phyloP scores from a whole-genome alignment of 2,888 invertebrate genomes.

The Apodemia mormo region DNA sequence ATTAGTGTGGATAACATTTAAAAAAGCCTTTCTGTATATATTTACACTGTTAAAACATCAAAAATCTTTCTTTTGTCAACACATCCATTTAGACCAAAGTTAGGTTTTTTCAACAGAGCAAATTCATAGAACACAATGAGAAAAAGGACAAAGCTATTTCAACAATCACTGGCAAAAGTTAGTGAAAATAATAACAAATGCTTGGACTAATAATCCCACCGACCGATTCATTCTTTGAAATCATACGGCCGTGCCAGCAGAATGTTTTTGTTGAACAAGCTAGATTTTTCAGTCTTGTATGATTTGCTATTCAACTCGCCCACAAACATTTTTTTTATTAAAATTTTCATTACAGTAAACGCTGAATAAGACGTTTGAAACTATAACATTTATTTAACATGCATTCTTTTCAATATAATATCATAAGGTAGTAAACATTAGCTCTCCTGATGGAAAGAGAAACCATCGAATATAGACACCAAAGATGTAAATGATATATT shows the following conservation, averaged over 20 bases:
- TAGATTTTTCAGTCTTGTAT: neutral
- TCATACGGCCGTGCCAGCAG: constrained; percentile 25
- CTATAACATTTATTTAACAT: no score
- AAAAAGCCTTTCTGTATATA: neutral
- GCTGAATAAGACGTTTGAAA: neutral
- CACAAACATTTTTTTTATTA: neutral
- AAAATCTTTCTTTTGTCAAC: neutral
- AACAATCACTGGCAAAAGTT: constrained; percentile 45
- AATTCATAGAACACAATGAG: constrained; percentile 34
- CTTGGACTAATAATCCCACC: constrained; percentile 49
- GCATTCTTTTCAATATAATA: no score
- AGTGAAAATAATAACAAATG: constrained; percentile 52
- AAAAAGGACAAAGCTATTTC: constrained; percentile 36
- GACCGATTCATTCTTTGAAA: constrained; percentile 31
- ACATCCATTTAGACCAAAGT: neutral
- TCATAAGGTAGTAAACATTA: no score
- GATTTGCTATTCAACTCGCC: constrained; percentile 8
- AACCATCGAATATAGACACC: no score
- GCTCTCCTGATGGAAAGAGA: no score
- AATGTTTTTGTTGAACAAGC: constrained; percentile 14
- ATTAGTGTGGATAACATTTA: neutral
- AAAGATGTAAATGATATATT: no score
- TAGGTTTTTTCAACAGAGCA: constrained; percentile 6
- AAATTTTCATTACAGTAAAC: neutral
- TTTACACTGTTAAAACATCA: neutral